Evolutionary conservation across 2,888 invertebrate genomes (phyloP).

Genomic region (Tipula unca): DNA sequence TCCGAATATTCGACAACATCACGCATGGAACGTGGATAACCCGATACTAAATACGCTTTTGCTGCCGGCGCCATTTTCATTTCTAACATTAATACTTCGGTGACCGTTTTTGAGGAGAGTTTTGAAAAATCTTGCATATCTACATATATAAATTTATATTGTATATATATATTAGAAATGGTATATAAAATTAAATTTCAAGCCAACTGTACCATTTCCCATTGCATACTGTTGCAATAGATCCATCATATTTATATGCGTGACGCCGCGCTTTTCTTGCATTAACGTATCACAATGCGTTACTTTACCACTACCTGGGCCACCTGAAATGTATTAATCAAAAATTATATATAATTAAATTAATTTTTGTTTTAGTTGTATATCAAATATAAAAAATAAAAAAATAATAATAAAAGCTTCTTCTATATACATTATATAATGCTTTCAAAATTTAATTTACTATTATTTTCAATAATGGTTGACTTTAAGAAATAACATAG

Average conservation of each 20-base stretch:
- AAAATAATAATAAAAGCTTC: too few species aligned
- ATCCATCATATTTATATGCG: slow-evolving; percentile 88
- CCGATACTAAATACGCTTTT: slow-evolving; percentile 79
- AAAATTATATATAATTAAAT: not conserved
- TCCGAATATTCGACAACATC: slow-evolving; percentile 88
- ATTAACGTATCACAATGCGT: slow-evolving; percentile 90
- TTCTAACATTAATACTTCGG: slow-evolving; percentile 83
- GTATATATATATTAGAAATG: too few species aligned
- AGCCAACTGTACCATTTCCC: slow-evolving; percentile 60
- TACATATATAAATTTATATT: slow-evolving; percentile 31
- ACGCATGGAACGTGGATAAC: slow-evolving; percentile 84
- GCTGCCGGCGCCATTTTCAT: slow-evolving; percentile 88
- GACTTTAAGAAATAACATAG: too few species aligned
- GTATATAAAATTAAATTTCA: not conserved
- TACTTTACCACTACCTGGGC: slow-evolving; percentile 96
- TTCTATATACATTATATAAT: too few species aligned
- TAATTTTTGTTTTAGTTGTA: too few species aligned
- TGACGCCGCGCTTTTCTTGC: slow-evolving; percentile 75
- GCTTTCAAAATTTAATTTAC: too few species aligned
- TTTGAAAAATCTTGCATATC: slow-evolving; percentile 84
- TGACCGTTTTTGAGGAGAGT: slow-evolving; percentile 76
- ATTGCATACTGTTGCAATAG: slow-evolving; percentile 81
- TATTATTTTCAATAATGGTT: too few species aligned
- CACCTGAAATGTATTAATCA: slow-evolving; percentile 51
- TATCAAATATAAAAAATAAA: too few species aligned